Base-by-base conservation (phyloP, 2,797 vertebrate species). In the Merluccius polli region DNA sequence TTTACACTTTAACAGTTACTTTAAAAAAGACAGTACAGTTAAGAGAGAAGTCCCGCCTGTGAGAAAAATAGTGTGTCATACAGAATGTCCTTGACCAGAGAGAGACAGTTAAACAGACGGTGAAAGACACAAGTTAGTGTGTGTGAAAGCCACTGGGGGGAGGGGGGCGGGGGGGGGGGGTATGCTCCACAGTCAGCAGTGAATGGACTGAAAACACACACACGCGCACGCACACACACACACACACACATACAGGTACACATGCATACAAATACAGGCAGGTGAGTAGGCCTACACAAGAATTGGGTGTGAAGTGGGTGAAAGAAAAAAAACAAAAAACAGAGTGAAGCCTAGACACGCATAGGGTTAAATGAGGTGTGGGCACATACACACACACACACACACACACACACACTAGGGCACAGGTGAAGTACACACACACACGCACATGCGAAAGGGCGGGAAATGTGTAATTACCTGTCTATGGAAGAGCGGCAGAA, bases 11-110 rank as follows among this genome's bases (percentile, higher is more conserved):
- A 86, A 90, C 88, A 83, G 89, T 91, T 86, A 91, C 87, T 89
- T 90, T 92, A 92, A 85, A 92, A 92, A 93, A 93, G 88, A 92
- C 89, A 91, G 89, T 89, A 89, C 82, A 81, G 90, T 89, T 86
- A 87, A 72, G 31, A 91, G 85, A 87, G 89, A 88, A 89, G 87
- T 90, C 90, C 89, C 87, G 91, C 83, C 88, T 84, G 89, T 90
- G 92, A 86, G 80, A 85, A 85, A 59, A 85, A 86, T 83, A 88
- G 81, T 79, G 85, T 75, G 82, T 87, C 85, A 72, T 83, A 85
- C 82, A 29, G 77, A 78, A 86, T 76, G 85, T 84, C 89, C 81
- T 74, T 77, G 29, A 27, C 77, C 77, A 72, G 79, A 78, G 79
- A 78, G 80, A 84, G 81, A 82, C 86, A 81, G 85, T 82, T 81